Conservation (phyloP, 2,888 invertebrate species). For the Pollenia angustigena region DNA sequence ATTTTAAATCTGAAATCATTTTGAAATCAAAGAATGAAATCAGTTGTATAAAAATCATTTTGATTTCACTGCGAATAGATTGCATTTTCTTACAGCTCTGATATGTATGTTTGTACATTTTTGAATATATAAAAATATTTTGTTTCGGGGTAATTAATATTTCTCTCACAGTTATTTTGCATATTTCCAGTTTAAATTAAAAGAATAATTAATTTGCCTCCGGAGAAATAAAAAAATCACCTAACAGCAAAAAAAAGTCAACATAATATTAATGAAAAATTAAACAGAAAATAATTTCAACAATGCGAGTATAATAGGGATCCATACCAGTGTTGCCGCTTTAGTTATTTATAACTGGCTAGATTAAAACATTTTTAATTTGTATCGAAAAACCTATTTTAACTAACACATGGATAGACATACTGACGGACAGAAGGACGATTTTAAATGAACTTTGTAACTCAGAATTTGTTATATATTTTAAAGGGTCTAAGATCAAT, state of each 20-base stretch:
- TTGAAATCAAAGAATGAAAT: background rate
- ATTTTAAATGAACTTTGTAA: too few species aligned
- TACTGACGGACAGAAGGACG: too few species aligned
- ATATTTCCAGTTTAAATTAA: conserved; percentile 29
- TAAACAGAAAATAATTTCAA: background rate
- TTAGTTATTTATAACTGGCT: too few species aligned
- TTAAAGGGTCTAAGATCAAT: too few species aligned
- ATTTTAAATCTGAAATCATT: background rate
- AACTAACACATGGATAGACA: too few species aligned
- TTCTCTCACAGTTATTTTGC: conserved; percentile 61
- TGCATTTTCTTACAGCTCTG: too few species aligned
- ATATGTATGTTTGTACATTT: background rate
- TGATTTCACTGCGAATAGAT: too few species aligned
- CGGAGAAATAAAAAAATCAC: conserved; percentile 55
- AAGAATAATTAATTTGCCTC: conserved; percentile 63
- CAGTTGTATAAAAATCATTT: too few species aligned
- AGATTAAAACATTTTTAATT: too few species aligned
- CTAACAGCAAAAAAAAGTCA: background rate
- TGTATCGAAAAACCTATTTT: too few species aligned
- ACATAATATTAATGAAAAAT: background rate
- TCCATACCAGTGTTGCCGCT: background rate
- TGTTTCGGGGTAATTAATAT: conserved; percentile 52
- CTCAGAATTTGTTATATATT: too few species aligned
- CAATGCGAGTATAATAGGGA: conserved; percentile 23
- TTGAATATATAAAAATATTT: background rate